These are phyloP conservation scores for Callionymus lyra DNA, from an alignment of 2,113 vertebrate species.

Conservation along the genomic window DNA sequence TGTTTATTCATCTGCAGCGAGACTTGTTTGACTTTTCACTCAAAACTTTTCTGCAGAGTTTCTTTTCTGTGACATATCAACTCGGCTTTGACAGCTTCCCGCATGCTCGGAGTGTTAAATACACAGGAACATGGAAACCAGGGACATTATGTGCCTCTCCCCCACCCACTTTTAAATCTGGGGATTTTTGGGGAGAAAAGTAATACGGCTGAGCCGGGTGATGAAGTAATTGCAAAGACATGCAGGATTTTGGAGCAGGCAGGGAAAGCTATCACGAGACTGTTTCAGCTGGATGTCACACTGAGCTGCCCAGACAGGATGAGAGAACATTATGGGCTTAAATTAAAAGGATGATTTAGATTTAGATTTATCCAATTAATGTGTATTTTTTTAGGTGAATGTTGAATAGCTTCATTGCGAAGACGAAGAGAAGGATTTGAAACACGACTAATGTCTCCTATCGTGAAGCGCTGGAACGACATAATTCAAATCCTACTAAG, in stretches of 20 bases:
- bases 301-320: slow-evolving; percentile 16
- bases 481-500: too few species aligned
- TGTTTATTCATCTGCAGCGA: too few species aligned
- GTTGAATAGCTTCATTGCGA: too few species aligned
- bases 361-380: too few species aligned
- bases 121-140: slow-evolving; percentile 20
- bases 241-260: slow-evolving; percentile 27
- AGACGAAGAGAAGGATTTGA: too few species aligned
- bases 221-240: slow-evolving; percentile 46
- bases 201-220: slow-evolving; percentile 29
- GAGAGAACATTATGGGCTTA: slow-evolving; percentile 1
- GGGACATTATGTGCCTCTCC: slow-evolving; percentile 27
- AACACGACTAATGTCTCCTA: too few species aligned
- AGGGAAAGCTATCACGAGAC: slow-evolving; percentile 37
- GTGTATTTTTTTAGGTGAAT: too few species aligned
- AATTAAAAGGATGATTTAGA: too few species aligned
- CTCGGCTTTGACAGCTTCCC: slow-evolving; percentile 17
- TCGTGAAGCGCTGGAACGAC: too few species aligned
- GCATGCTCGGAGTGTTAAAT: slow-evolving; percentile 37
- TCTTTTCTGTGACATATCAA: slow-evolving; percentile 12
- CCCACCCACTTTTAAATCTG: slow-evolving; percentile 27
- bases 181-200: slow-evolving; percentile 38
- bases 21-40: too few species aligned
- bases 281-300: slow-evolving; percentile 23
- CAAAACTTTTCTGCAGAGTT: slow-evolving; percentile 5